phyloP scores from a whole-genome alignment of 2,113 vertebrate species.

The Capreolus pygargus region DNA sequence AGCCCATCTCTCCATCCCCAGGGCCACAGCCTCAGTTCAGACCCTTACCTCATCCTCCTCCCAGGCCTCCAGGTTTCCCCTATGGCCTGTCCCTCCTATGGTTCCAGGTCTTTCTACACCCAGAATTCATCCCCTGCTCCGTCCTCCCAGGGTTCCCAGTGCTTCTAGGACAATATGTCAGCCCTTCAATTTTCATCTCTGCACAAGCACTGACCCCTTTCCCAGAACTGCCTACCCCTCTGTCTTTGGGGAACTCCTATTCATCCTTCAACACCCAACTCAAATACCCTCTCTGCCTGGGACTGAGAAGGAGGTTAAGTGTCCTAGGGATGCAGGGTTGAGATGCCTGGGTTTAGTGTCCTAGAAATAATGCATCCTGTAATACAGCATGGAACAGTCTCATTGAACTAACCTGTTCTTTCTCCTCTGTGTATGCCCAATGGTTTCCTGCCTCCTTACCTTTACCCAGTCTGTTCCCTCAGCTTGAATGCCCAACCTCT shows the following conservation, averaged over 20 bases:
- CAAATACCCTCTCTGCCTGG: background rate
- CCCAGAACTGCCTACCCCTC: background rate
- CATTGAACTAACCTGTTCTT: background rate
- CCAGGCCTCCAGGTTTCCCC: background rate
- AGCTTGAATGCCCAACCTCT: background rate
- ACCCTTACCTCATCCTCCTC: background rate
- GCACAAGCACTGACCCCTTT: background rate
- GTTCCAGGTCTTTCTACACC: background rate
- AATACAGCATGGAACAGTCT: background rate
- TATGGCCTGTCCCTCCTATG: background rate
- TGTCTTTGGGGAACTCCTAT: background rate
- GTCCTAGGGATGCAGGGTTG: background rate
- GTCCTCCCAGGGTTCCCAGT: background rate
- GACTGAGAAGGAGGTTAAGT: background rate
- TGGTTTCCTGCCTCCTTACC: background rate
- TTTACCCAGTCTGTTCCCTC: background rate
- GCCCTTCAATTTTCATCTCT: background rate
- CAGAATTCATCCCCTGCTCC: background rate
- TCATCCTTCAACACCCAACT: background rate
- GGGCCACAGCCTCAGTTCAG: background rate
- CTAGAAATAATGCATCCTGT: background rate
- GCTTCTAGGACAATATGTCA: background rate
- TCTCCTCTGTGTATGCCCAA: background rate
- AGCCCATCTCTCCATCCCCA: background rate
- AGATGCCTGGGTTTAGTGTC: no score